Evolutionary conservation across 1,140 invertebrate species (phyloP), one percentile per base, ranked within the genome.

Genomic region (Apis florea): DNA sequence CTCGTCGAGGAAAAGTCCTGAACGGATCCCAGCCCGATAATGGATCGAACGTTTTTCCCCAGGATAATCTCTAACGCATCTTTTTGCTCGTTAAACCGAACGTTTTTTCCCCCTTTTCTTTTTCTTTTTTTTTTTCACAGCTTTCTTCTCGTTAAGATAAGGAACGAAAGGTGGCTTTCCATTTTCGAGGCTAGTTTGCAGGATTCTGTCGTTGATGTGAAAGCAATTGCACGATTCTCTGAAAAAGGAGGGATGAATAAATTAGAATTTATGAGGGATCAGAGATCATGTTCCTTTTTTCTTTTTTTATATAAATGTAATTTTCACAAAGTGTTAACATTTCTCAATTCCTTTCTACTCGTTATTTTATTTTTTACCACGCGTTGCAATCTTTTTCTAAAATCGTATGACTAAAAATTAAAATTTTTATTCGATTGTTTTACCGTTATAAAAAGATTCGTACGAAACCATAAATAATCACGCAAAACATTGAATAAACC

Each of bases 11-110:
- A 80, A 86, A 40, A 83, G 68, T 87, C 72, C 13, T 31, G 56
- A 75, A 71, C 66, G 70, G 67, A 75, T 83, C 69, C 67, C 61
- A 74, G 31, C 11, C 53, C 70, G 82, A 79, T 80, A 66, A 85
- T 85, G 71, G 84, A 86, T 86, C 67, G 80, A 79, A 83, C 85
- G 63, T 71, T 86, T 85, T 82, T 83, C 69, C 64, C 47, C 47
- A 4, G 63, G 71, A 80, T 80, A 80, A 81, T 81, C 63, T 75
- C 72, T n/a, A 53, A 81, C 63, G 53, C 54, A 53, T 51, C 63
- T 81, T 75, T 75, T 81, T 81, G 79, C 72, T 81, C 79, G 71
- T 81, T 75, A 75, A 75, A 75, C 13, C 64, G 73, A 67, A 59
- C 72, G n/a, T 49, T 31, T 71, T 13, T 17, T 47, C 11, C 15